A percentile compares a stretch with the other conserved stretches of the same genome.
These are phyloP conservation scores for Halcyon leucocephala DNA, from an alignment of 2,797 vertebrate genomes.

Conservation along the genomic window DNA sequence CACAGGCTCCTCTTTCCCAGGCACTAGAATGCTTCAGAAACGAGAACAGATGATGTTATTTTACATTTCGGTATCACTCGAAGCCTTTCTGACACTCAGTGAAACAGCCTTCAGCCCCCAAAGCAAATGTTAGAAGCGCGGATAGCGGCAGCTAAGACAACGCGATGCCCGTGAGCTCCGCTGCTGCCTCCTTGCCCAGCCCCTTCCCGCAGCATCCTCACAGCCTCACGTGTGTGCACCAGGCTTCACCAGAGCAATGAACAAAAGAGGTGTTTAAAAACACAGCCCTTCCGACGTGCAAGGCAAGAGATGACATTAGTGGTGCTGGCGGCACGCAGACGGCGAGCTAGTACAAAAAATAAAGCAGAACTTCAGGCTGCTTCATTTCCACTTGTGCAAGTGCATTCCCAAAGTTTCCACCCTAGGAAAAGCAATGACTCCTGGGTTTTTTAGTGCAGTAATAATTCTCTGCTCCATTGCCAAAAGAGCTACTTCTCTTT, in stretches of 20 bases:
- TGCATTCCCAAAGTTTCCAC: not conserved
- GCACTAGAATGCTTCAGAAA: accelerated
- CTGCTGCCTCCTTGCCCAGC: not conserved
- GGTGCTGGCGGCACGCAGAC: accelerated
- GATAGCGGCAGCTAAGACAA: not conserved
- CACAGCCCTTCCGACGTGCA: accelerated
- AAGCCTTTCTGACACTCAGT: not conserved
- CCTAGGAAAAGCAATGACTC: not conserved
- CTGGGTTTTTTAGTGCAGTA: not conserved
- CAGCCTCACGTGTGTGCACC: not conserved
- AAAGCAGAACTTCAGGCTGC: not conserved
- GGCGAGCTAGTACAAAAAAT: accelerated
- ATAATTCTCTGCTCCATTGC: not conserved
- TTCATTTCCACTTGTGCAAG: not conserved
- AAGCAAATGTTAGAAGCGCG: not conserved
- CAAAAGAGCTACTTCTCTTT: not conserved
- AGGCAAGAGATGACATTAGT: not conserved
- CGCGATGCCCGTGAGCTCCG: not conserved
- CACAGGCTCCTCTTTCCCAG: not conserved
- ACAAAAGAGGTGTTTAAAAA: not conserved
- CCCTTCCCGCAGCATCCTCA: not conserved
- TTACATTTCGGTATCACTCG: not conserved
- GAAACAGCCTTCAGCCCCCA: not conserved
- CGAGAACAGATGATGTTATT: not conserved
- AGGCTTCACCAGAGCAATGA: accelerated